These are phyloP conservation scores for Augochlorella aurata DNA, from an alignment of 2,888 invertebrate species.

Conservation along the genomic window DNA sequence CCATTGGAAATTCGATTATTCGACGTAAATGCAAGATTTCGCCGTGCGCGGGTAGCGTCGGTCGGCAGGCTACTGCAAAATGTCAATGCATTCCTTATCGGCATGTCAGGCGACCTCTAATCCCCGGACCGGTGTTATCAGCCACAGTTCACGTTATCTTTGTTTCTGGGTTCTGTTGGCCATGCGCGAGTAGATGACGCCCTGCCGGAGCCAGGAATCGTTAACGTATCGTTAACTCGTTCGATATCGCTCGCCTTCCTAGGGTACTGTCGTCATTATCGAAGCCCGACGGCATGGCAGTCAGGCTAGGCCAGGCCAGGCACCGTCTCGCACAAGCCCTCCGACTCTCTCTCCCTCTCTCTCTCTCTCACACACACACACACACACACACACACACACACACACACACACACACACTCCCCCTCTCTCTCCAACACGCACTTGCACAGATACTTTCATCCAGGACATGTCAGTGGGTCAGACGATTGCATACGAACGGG, in stretches of 20 bases:
- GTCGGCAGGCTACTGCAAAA: constrained; percentile 31
- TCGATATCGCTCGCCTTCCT: constrained; percentile 70
- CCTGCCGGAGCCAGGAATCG: constrained; percentile 66
- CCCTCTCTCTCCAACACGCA: constrained; percentile 28
- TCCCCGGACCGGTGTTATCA: constrained; percentile 66
- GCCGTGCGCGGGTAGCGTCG: neutral
- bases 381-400: too few relatives aligned
- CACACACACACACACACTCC: too few relatives aligned
- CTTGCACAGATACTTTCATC: constrained; percentile 61
- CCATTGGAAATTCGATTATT: constrained; percentile 21
- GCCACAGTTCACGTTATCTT: constrained; percentile 66
- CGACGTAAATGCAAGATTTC: constrained; percentile 1
- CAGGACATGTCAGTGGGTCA: constrained; percentile 75
- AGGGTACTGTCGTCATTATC: constrained; percentile 67
- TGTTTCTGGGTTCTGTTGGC: constrained; percentile 52
- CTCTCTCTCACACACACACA: constrained; percentile 12
- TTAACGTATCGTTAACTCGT: constrained; percentile 78
- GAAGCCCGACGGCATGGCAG: constrained; percentile 31
- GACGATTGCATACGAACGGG: constrained; percentile 69
- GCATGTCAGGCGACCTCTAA: constrained; percentile 54
- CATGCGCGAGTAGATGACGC: constrained; percentile 44
- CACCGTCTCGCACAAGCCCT: neutral
- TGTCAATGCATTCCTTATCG: constrained; percentile 48
- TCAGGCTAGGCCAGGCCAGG: neutral
- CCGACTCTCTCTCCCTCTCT: neutral